phyloP scores from a whole-genome alignment of 2,797 vertebrate species.

The Neopelma chrysocephalum region DNA sequence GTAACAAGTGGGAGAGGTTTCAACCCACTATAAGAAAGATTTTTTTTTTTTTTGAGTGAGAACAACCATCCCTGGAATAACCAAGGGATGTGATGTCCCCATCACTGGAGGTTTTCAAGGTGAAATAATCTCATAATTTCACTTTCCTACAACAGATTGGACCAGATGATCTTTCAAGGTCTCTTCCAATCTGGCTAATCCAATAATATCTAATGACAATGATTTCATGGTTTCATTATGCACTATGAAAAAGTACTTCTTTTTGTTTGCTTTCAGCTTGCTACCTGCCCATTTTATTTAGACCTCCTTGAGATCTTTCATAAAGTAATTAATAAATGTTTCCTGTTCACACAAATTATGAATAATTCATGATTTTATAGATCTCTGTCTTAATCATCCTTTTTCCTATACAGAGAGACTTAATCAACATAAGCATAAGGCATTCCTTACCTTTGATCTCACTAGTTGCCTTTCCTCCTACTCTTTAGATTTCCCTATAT shows the following conservation, averaged over 20 bases:
- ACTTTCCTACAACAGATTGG: background rate
- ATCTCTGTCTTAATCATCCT: background rate
- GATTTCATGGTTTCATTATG: background rate
- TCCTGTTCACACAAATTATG: background rate
- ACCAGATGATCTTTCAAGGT: rapidly evolving
- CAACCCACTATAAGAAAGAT: background rate
- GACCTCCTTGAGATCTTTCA: background rate
- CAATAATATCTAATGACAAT: background rate
- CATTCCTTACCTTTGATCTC: background rate
- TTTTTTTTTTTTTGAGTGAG: background rate
- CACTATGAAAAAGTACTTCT: background rate
- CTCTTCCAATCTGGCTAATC: background rate
- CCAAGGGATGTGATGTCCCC: too few species aligned
- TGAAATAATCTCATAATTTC: background rate
- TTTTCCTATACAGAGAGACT: background rate
- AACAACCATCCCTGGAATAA: background rate
- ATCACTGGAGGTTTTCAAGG: background rate
- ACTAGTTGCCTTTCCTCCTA: background rate
- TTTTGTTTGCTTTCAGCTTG: background rate
- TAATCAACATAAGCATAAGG: background rate
- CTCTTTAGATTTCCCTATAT: background rate
- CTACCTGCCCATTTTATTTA: background rate
- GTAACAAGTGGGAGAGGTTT: rapidly evolving
- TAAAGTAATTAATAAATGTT: background rate
- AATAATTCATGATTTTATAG: background rate